These are phyloP conservation scores for Notechis scutatus DNA, from an alignment of 2,113 vertebrate genomes.

Conservation along the genomic window DNA sequence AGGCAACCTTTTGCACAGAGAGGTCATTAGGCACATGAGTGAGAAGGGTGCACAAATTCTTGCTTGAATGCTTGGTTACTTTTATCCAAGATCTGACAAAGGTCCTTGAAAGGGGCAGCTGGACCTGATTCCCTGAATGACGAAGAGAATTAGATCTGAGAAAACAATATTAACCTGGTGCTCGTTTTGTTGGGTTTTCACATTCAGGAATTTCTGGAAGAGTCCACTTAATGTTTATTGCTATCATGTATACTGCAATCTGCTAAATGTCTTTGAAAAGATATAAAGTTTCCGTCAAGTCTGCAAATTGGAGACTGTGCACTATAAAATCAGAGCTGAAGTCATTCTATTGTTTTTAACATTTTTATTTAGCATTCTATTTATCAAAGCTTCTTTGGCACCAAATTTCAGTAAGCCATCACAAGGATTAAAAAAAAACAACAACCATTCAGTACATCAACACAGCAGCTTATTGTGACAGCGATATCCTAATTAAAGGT, in stretches of 20 bases:
- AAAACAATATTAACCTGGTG: background rate
- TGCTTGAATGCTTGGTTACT: background rate
- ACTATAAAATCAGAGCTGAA: background rate
- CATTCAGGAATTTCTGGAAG: background rate
- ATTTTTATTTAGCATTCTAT: background rate
- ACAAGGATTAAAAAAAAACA: background rate
- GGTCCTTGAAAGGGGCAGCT: background rate
- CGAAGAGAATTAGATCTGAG: background rate
- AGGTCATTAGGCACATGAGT: background rate
- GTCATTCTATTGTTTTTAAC: background rate
- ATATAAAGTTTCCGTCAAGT: background rate
- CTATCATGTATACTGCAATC: background rate
- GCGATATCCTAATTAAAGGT: background rate
- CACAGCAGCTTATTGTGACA: background rate
- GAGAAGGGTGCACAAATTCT: background rate
- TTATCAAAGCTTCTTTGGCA: background rate
- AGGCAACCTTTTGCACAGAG: background rate
- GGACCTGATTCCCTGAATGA: background rate
- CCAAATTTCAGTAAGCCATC: background rate
- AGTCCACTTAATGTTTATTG: background rate
- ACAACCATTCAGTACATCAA: background rate
- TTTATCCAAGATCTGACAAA: background rate
- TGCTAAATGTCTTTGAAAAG: background rate
- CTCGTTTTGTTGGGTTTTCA: background rate
- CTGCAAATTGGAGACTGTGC: background rate